Conservation (phyloP, 2,113 vertebrate species). For the Struthio camelus region DNA sequence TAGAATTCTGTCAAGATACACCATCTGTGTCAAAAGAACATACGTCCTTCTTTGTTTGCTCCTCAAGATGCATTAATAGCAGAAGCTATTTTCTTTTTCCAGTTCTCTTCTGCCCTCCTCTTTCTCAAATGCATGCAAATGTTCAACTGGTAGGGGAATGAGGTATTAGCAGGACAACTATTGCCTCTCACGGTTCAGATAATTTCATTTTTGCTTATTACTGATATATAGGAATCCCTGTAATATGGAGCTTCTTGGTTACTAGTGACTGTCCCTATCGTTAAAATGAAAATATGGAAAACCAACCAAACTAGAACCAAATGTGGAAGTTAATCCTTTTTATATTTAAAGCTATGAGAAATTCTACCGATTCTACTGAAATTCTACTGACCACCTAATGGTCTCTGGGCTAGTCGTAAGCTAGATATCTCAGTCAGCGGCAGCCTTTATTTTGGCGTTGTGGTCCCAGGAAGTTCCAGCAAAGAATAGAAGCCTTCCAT, state of each 20-base stretch:
- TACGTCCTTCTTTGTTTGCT: not conserved
- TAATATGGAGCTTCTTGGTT: not conserved
- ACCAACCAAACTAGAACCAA: not conserved
- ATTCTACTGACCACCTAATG: not conserved
- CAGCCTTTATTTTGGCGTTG: not conserved
- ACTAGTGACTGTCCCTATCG: not conserved
- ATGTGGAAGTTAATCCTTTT: not conserved
- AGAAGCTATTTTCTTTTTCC: rapidly evolving
- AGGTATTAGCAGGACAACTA: not conserved
- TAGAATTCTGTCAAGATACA: not conserved
- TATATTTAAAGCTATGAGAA: not conserved
- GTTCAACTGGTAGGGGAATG: not conserved
- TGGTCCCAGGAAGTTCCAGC: not conserved
- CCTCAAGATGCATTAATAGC: not conserved
- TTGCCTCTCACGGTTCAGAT: not conserved
- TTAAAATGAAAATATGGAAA: not conserved
- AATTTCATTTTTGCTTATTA: not conserved
- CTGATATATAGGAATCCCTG: not conserved
- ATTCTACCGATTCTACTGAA: not conserved
- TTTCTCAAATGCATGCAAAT: not conserved
- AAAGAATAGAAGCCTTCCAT: not conserved
- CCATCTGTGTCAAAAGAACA: not conserved
- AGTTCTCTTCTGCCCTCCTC: not conserved
- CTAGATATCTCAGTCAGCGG: not conserved
- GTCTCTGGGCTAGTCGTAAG: not conserved